Evolutionary conservation across 2,113 vertebrate genomes (phyloP).

Genomic region (Phrynosoma platyrhinos): DNA sequence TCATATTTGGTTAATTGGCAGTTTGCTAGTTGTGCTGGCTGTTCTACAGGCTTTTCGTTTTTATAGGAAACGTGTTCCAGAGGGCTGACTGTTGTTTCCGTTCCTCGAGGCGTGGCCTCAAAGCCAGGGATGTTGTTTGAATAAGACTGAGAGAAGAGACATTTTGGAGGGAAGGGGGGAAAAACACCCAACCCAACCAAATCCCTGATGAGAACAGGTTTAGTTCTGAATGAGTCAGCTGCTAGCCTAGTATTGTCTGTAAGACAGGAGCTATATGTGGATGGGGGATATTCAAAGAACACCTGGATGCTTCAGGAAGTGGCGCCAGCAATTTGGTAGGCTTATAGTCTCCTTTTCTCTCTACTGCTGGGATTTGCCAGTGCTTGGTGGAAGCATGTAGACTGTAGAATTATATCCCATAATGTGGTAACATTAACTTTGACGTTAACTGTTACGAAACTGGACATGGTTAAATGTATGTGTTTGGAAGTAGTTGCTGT

Average conservation of each 20-base stretch:
- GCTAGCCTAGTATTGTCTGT: slow-evolving; percentile 26
- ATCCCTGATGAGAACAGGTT: slow-evolving; percentile 11
- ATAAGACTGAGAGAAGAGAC: slow-evolving; percentile 25
- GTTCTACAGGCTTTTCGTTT: slow-evolving; percentile 58
- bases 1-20: slow-evolving; percentile 52
- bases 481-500: not conserved
- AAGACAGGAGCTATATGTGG: slow-evolving; percentile 29
- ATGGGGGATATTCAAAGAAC: slow-evolving; percentile 46
- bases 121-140: not conserved
- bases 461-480: not conserved
- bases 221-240: slow-evolving; percentile 16
- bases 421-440: not conserved
- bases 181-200: rapidly evolving
- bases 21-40: slow-evolving; percentile 16
- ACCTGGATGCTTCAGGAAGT: slow-evolving; percentile 38
- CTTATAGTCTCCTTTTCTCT: not conserved
- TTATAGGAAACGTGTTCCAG: slow-evolving; percentile 59
- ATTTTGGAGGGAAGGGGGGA: not conserved
- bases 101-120: slow-evolving; percentile 55
- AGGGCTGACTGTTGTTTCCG: slow-evolving; percentile 59
- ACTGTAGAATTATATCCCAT: not conserved
- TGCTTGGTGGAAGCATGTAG: not conserved
- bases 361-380: not conserved
- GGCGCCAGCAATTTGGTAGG: slow-evolving; percentile 34
- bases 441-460: not conserved